Evolutionary conservation across 2,113 vertebrate species (phyloP).

Genomic region (Anthoscopus minutus): DNA sequence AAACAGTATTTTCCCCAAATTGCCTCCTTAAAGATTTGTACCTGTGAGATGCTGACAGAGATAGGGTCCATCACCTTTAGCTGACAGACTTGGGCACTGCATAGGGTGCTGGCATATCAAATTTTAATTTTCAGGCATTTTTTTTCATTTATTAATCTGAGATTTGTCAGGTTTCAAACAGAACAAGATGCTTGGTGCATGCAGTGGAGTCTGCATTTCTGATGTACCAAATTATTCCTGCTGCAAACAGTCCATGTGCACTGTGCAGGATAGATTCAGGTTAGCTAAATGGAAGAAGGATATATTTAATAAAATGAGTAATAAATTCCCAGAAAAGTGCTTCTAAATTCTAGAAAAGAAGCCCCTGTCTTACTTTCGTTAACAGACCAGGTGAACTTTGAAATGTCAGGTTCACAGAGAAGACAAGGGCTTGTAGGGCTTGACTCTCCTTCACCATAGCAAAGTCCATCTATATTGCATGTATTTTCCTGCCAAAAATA

Average conservation of each 20-base stretch:
- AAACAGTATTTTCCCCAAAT: not conserved
- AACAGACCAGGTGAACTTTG: constrained; percentile 80
- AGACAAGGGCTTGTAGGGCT: constrained; percentile 79
- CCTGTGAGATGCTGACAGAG: not conserved
- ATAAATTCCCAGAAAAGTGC: not conserved
- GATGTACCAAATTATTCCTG: not conserved
- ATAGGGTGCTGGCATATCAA: not conserved
- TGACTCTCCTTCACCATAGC: constrained; percentile 76
- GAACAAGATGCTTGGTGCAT: not conserved
- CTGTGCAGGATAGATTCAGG: not conserved
- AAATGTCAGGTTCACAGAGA: constrained; percentile 76
- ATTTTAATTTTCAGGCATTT: not conserved
- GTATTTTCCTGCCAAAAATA: constrained; percentile 75
- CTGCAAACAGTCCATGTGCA: not conserved
- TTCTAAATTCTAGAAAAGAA: not conserved
- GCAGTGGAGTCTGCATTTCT: not conserved
- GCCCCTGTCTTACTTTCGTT: constrained; percentile 72
- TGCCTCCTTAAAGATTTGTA: not conserved
- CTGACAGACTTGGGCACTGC: not conserved
- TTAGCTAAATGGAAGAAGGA: not conserved
- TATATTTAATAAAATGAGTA: not conserved
- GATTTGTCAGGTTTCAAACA: not conserved
- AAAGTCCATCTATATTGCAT: constrained; percentile 82
- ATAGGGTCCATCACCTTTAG: not conserved
- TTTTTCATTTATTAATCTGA: not conserved